A percentile compares a stretch with the other conserved stretches of the same genome.
Conservation (phyloP, 2,797 vertebrate genomes). For the Philypnodon macrostomus region DNA sequence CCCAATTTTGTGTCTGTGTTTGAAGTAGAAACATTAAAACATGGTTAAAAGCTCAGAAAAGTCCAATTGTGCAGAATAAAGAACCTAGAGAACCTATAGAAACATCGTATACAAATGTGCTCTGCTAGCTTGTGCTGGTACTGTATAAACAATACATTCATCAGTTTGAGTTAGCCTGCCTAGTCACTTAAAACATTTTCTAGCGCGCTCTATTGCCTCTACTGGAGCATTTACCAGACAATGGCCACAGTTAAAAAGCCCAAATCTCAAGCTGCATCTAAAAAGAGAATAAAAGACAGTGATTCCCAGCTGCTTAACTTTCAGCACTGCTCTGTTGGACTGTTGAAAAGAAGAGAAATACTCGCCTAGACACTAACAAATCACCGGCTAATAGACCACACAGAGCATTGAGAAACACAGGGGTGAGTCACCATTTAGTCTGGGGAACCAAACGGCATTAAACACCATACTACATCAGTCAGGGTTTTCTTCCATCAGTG, state of each 20-base stretch:
- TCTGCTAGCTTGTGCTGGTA: no score
- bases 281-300: slow-evolving; percentile 14
- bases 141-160: no score
- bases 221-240: slow-evolving; percentile 33
- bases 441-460: slow-evolving; percentile 28
- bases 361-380: slow-evolving; percentile 39
- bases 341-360: slow-evolving; percentile 17
- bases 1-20: no score
- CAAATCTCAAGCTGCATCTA: slow-evolving; percentile 26
- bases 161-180: no score
- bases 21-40: no score
- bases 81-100: no score
- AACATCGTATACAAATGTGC: no score
- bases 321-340: slow-evolving; percentile 40
- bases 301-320: slow-evolving; percentile 40
- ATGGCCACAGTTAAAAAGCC: slow-evolving; percentile 24
- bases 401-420: slow-evolving; percentile 21
- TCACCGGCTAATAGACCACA: slow-evolving; percentile 54
- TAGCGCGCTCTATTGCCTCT: slow-evolving; percentile 9
- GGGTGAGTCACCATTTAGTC: slow-evolving; percentile 56
- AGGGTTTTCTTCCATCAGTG: slow-evolving; percentile 36
- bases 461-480: slow-evolving; percentile 44
- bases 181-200: no score
- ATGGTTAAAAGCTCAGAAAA: no score
- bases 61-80: no score